Evolutionary conservation across 2,113 vertebrate genomes (phyloP), one percentile per base, ranked within the genome.

Genomic region (Talpa occidentalis): DNA sequence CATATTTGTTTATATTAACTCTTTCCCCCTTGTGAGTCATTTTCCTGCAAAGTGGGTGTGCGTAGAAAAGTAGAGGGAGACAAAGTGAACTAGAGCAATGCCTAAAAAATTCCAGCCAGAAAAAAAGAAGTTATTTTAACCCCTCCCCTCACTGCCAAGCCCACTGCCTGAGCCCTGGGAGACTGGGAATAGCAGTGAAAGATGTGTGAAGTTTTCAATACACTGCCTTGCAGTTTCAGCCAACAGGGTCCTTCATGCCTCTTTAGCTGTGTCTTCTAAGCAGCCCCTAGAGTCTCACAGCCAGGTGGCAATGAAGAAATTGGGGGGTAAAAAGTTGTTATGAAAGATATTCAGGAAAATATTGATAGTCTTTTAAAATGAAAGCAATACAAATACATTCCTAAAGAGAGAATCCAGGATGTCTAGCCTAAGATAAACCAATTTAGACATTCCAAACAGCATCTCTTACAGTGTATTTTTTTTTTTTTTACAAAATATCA

Each of bases 141-240:
- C 22, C 6, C n/a, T 2, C 35, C 12, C 17, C 10, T 21, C 16
- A 10, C 0, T 26, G 21, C 42, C 24, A 16, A 24, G 60, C 11
- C 44, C 49, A 28, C 6, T n/a, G 54, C 28, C 9, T 22, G n/a
- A 10, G 4, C 28, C 16, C 15, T 26, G 0, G 49, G 47, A 76
- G 79, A 10, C 17, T 14, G 3, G 32, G 15, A 76, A 16, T 2
- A 64, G 28, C 32, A 37, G 8, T 28, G 54, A 5, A 32, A 26
- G 21, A 10, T 37, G 3, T 1, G 44, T 9, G 0, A 59, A 10
- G n/a, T 1, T 22, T 32, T 10, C 16, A 21, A 6, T 2, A 0
- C 3, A 5, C 40, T 10, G n/a, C 24, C 24, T 32, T 2, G 10
- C 6, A 12, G 0, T 76, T 24, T 35, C 28, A 44, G 28, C 26